Percentiles rank a stretch among this genome's conserved stretches.
phyloP scores from a whole-genome alignment of 1,140 invertebrate species.

The Tenebrio molitor region DNA sequence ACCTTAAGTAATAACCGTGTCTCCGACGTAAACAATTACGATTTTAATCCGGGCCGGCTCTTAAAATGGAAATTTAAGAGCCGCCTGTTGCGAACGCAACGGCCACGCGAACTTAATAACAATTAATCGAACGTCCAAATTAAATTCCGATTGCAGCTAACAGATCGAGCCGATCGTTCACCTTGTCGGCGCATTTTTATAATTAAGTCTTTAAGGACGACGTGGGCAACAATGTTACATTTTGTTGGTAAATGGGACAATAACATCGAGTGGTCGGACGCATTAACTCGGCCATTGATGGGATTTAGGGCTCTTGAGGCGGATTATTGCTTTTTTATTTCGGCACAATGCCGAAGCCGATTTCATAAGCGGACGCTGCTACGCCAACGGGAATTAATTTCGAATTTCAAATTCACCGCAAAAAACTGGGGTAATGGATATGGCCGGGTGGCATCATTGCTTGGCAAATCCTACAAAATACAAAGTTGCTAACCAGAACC shows the following conservation, averaged over 20 bases:
- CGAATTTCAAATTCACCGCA: too few species aligned
- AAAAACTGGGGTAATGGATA: too few species aligned
- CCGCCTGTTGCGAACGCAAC: slow-evolving; percentile 13
- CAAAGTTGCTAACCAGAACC: too few species aligned
- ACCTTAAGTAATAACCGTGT: slow-evolving; percentile 41
- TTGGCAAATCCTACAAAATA: too few species aligned
- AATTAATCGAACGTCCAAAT: slow-evolving; percentile 26
- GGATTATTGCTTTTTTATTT: slow-evolving; percentile 35
- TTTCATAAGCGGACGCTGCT: not conserved
- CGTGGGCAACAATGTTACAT: slow-evolving; percentile 12
- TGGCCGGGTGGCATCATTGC: too few species aligned
- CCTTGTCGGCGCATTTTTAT: not conserved
- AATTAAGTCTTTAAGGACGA: not conserved
- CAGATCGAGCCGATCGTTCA: not conserved
- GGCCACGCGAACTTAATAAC: slow-evolving; percentile 9
- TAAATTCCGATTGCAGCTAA: slow-evolving; percentile 15
- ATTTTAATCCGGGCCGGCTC: slow-evolving; percentile 42
- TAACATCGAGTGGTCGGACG: slow-evolving; percentile 28
- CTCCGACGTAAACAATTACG: slow-evolving; percentile 38
- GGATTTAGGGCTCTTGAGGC: slow-evolving; percentile 22
- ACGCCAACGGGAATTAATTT: not conserved
- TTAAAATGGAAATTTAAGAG: slow-evolving; percentile 46
- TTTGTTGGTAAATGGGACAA: slow-evolving; percentile 26
- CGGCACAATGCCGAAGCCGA: slow-evolving; percentile 4
- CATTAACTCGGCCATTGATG: slow-evolving; percentile 35